Evolutionary conservation across 1,140 invertebrate species (phyloP), one percentile per base, ranked within the genome.

Genomic region (Homarus americanus): DNA sequence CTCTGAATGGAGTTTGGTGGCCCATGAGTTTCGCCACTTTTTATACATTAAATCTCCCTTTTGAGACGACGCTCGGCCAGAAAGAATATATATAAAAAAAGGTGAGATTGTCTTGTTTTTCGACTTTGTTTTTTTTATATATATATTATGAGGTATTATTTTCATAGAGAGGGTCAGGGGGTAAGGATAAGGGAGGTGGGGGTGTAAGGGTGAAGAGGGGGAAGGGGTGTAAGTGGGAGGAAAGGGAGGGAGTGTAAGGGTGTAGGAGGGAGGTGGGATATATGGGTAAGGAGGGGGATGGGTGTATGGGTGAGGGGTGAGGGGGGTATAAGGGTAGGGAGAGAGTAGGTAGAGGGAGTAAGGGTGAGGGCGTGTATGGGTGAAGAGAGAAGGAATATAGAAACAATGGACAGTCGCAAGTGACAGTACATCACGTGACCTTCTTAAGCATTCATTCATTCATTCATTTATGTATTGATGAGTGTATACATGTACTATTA

Each of bases 41-140:
- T 82, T 89, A 72, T 73, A 44, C 87, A 89, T 89, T 82, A 82
- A 82, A 89, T 89, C 69, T 89, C 87, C 41, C 87, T 82, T 89
- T 82, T 82, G 41, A 53, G 41, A 53, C 24, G 82, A 69, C 15
- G 72, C n/a, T 10, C 53, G 80, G 53, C 32, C 10, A 38, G 12
- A 34, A 63, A 20, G 12, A 66, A 82, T 24, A 44, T 24, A 82
- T 1, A 63, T 20, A 63, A 49, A 38, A n/a, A 66, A 38, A 40
- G 58, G 41, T 9, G n/a, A 34, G 3, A 20, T 58, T 58, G 40
- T 82, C 10, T 53, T 41, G 32, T 79, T 34, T 82, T 82, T 82
- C n/a, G 15, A 28, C 17, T 17, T 17, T 32, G 15, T 53, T 34
- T 82, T 82, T 82, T 76, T 76, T 73, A 9, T 34, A 2, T 38